A percentile compares a stretch with the other conserved stretches of the same genome.
Evolutionary conservation across 2,888 invertebrate species (phyloP).

Genomic region (Opisthograptis luteolata): DNA sequence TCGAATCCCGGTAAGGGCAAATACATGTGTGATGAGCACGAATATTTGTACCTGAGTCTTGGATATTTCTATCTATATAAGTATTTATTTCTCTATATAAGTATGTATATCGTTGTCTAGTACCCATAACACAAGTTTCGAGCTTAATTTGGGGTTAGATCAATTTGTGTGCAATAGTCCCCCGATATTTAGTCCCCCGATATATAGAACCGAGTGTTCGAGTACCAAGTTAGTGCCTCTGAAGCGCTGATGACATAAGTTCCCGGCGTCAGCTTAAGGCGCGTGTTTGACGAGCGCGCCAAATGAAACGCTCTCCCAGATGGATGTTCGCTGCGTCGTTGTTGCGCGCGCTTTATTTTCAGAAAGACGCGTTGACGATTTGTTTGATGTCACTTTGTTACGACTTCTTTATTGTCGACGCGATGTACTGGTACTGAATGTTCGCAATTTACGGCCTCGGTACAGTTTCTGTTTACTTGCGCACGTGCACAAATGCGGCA

Average conservation of each 20-base stretch:
- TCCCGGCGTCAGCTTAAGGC: not conserved
- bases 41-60: too few relatives aligned
- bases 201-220: too few relatives aligned
- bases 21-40: too few relatives aligned
- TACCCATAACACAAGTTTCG: too few relatives aligned
- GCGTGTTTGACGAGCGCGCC: constrained; percentile 8
- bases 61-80: too few relatives aligned
- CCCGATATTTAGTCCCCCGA: too few relatives aligned
- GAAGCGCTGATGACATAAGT: constrained; percentile 10
- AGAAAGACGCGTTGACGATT: constrained; percentile 19
- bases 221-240: constrained; percentile 4
- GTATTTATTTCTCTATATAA: too few relatives aligned
- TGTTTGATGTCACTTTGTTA: constrained; percentile 28
- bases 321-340: constrained; percentile 3
- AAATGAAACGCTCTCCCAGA: constrained; percentile 5
- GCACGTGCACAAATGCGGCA: not conserved
- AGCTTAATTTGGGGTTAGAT: too few relatives aligned
- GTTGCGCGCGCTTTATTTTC: constrained; percentile 13
- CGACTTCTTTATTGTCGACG: constrained; percentile 21
- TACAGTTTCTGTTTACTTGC: constrained; percentile 18
- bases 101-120: too few relatives aligned
- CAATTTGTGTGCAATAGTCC: too few relatives aligned
- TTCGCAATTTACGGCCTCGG: constrained; percentile 12
- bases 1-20: too few relatives aligned
- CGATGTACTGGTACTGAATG: constrained; percentile 21